phyloP scores from a whole-genome alignment of 2,113 vertebrate genomes.

The Boleophthalmus pectinirostris region DNA sequence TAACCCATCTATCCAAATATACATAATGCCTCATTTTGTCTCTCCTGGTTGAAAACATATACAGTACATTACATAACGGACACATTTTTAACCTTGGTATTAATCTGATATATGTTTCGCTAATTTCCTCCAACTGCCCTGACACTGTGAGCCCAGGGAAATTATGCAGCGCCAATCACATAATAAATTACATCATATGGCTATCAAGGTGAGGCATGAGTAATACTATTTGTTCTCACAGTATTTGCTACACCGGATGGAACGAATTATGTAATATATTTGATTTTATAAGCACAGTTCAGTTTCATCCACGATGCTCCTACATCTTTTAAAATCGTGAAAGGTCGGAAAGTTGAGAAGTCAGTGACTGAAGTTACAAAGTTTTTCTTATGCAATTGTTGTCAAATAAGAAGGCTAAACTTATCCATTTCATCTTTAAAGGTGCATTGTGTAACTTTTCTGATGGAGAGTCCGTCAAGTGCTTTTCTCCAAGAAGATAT shows the following conservation, averaged over 20 bases:
- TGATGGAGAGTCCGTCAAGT: no score
- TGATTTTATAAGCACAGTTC: background rate
- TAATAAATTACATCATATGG: constrained; percentile 23
- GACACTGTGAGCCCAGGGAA: constrained; percentile 33
- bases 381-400: constrained; percentile 38
- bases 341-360: constrained; percentile 42
- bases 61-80: background rate
- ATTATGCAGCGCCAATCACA: constrained; percentile 48
- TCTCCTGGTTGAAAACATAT: background rate
- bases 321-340: constrained; percentile 3
- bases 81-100: constrained; percentile 12
- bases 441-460: no score
- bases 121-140: constrained; percentile 48
- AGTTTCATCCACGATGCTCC: constrained; percentile 34
- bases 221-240: constrained; percentile 14
- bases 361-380: constrained; percentile 13
- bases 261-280: background rate
- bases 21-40: background rate
- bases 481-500: no score
- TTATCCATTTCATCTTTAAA: no score
- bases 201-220: constrained; percentile 23
- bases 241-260: background rate
- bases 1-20: background rate
- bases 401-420: background rate
- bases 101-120: constrained; percentile 23